Evolutionary conservation across 2,888 invertebrate genomes (phyloP), one percentile per base, ranked within the genome.

Genomic region (Rhopalosiphum nymphaeae): DNA sequence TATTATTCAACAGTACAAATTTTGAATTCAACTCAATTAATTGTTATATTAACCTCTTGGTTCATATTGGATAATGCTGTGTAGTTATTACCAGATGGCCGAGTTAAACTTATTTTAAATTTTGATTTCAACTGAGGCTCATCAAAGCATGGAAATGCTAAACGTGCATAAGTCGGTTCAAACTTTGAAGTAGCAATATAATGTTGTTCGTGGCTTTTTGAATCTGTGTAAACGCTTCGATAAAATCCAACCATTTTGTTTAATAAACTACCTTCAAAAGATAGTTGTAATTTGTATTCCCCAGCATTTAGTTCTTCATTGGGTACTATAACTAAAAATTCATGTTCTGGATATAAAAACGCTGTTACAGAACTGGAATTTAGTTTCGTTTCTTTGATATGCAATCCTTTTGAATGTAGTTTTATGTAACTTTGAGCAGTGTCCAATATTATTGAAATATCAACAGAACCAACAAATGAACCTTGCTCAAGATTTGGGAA

Each of bases 111-210:
- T 10, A 99, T 97, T 44, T 97, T 97, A 96, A 97, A 99, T 94
- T 97, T 97, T 0, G 99, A 98, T 96, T 99, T 99, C 96, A 98
- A 97, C 92, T 97, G 97, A 0, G 98, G 99, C 95, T 99, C 99
- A 96, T 99, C 99, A 95, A 99, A 98, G 95, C 99, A 99, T 0
- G 99, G 99, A 96, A 98, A 99, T 0, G 99, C 98, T 96, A 97
- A 97, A 53, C 99, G 97, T 0, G 99, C 99, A 96, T 98, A 98
- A 0, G 99, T 99, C 0, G 99, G 99, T 96, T 99, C 98, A 95
- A 99, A 99, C 96, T 99, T 99, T 26, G 98, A 98, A 0, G 98
- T 98, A 11, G 98, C 98, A 96, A 99, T 97, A 94, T 96, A 96
- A 95, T 98, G 98, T 95, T 67, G 96, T 96, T 96, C 96, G 95